phyloP scores from a whole-genome alignment of 2,888 invertebrate species.

The Hydrotaea diabolus region DNA sequence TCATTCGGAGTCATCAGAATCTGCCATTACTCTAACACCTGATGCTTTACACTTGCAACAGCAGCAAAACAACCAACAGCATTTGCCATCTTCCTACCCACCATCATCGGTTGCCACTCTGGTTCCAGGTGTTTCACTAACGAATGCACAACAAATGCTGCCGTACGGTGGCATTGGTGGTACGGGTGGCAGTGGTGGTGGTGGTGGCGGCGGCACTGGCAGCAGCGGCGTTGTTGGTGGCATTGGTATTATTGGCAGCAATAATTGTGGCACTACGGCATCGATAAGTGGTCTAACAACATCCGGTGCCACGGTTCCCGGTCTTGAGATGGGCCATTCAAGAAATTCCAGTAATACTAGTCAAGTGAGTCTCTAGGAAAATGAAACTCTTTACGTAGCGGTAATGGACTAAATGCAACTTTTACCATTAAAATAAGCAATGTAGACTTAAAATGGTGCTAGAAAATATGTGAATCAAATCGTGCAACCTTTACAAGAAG shows the following conservation, averaged over 20 bases:
- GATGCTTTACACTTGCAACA: constrained; percentile 72
- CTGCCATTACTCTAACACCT: constrained; percentile 75
- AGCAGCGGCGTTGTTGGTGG: constrained; percentile 65
- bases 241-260: constrained; percentile 75
- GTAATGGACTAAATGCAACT: too few relatives aligned
- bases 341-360: constrained; percentile 90
- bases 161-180: constrained; percentile 72
- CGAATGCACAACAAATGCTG: constrained; percentile 73
- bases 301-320: constrained; percentile 61
- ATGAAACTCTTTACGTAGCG: too few relatives aligned
- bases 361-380: constrained; percentile 82
- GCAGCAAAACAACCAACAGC: constrained; percentile 66
- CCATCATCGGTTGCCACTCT: constrained; percentile 69
- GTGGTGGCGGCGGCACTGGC: constrained; percentile 61
- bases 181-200: constrained; percentile 72
- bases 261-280: constrained; percentile 76
- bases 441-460: too few relatives aligned
- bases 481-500: too few relatives aligned
- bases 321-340: constrained; percentile 83
- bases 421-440: too few relatives aligned
- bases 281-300: constrained; percentile 62
- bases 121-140: constrained; percentile 68
- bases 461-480: too few relatives aligned
- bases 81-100: constrained; percentile 74
- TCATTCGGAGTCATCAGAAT: constrained; percentile 80